Evolutionary conservation across 2,113 vertebrate species (phyloP).

Genomic region (Mustela lutreola): DNA sequence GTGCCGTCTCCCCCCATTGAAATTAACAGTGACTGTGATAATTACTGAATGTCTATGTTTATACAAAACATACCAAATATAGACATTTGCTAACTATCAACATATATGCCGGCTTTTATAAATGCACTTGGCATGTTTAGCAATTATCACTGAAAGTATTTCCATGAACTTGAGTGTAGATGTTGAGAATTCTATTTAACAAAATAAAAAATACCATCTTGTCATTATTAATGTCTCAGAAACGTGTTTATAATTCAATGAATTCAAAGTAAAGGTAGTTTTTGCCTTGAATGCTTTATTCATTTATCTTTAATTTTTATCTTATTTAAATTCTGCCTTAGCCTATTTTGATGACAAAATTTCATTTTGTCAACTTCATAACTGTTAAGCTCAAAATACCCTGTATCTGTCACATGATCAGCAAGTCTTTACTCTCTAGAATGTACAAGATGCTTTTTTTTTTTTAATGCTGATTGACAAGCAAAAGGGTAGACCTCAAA

Average conservation of each 20-base stretch:
- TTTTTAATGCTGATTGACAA: neutral
- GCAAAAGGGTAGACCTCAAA: neutral
- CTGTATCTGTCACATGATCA: neutral
- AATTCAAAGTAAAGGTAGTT: conserved; percentile 55
- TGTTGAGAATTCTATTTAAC: conserved; percentile 65
- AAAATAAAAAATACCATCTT: conserved; percentile 70
- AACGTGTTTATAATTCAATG: conserved; percentile 52
- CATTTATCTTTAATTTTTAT: conserved; percentile 55
- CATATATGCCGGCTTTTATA: conserved; percentile 74
- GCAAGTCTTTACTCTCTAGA: neutral
- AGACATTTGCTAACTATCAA: conserved; percentile 78
- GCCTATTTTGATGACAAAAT: neutral
- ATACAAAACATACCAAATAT: conserved; percentile 76
- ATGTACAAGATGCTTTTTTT: neutral
- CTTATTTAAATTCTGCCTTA: conserved; percentile 27
- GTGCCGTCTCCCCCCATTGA: conserved; percentile 55
- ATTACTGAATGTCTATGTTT: conserved; percentile 77
- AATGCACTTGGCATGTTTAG: conserved; percentile 75
- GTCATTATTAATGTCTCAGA: conserved; percentile 64
- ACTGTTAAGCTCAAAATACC: neutral
- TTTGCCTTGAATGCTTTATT: conserved; percentile 47
- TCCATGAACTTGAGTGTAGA: conserved; percentile 74
- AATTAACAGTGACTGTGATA: conserved; percentile 79
- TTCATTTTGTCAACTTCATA: neutral
- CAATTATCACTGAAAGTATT: conserved; percentile 79